Evolutionary conservation across 1,140 invertebrate species (phyloP), one percentile per base, ranked within the genome.

Genomic region (Formica exsecta): DNA sequence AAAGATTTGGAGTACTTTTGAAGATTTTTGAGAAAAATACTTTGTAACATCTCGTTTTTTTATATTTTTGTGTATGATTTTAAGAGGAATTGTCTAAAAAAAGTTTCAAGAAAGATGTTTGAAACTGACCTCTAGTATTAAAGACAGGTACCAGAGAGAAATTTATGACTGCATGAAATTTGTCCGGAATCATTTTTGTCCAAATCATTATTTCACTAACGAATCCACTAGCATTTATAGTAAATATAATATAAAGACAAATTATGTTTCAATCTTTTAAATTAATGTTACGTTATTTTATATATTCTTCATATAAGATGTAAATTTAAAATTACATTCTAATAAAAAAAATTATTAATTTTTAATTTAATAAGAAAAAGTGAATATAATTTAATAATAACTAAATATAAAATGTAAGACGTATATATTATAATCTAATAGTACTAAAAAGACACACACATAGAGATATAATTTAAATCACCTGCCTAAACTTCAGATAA

Each of bases 171-270:
- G n/a, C 25, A 1, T 22, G 0, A 11, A 7, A 65, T 13, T 80
- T 80, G 76, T 80, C 64, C 76, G 38, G 11, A 77, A 48, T 51
- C 0, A 13, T 29, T 25, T 61, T 75, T 61, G n/a, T 62, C 36
- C 54, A 3, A 51, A 77, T 57, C 32, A 36, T 22, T 36, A 5
- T 57, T 59, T 41, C 22, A 25, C 25, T 13, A 41, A 22, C 3
- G 22, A 75, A 32, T 6, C 48, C 48, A 9, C 7, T 13, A 54
- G 41, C 13, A 22, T 13, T 13, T 22, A 48, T 48, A 25, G 1
- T 25, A 62, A 9, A 32, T 0, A 44, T 2, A 25, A 41, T 41
- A 5, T 32, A 70, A 70, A n/a, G 19, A 4, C 7, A 19, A 32
- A 5, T 1, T n/a, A 19, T 19, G 2, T 2, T 54, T 2, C 1